phyloP scores from a whole-genome alignment of 1,140 invertebrate species.

The Musca domestica region DNA sequence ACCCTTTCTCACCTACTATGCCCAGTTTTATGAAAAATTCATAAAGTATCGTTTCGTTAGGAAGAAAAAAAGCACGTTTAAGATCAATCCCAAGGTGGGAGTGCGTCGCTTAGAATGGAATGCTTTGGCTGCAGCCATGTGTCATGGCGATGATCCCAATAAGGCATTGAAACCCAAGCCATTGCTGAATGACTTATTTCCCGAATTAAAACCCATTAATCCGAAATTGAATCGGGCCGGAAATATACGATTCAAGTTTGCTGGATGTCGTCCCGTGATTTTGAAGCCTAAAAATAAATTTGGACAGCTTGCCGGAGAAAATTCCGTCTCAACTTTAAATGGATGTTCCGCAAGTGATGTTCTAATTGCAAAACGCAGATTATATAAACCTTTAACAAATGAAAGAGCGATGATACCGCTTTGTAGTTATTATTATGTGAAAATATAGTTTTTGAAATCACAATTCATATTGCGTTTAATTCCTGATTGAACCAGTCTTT shows the following conservation, averaged over 20 bases:
- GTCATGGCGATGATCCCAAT: constrained; percentile 49
- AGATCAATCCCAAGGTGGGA: constrained; percentile 37
- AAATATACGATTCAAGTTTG: constrained; percentile 49
- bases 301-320: constrained; percentile 15
- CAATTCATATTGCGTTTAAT: too few relatives aligned
- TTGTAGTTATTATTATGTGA: constrained; percentile 27
- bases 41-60: background rate
- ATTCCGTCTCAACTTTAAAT: constrained; percentile 26
- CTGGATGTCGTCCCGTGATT: constrained; percentile 44
- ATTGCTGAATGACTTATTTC: constrained; percentile 37
- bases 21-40: constrained; percentile 27
- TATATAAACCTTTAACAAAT: constrained; percentile 48
- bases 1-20: constrained; percentile 45
- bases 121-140: constrained; percentile 48
- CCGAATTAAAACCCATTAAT: constrained; percentile 40
- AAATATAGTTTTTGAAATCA: background rate
- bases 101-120: constrained; percentile 49
- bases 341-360: constrained; percentile 38
- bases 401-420: constrained; percentile 33
- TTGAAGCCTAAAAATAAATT: constrained; percentile 37
- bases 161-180: constrained; percentile 46
- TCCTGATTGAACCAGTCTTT: too few relatives aligned
- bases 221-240: constrained; percentile 41
- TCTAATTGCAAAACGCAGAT: constrained; percentile 44
- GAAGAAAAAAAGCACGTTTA: constrained; percentile 25